A percentile compares a stretch with the other conserved stretches of the same genome.
Evolutionary conservation across 2,797 vertebrate species (phyloP).

Genomic region (Catharus ustulatus): DNA sequence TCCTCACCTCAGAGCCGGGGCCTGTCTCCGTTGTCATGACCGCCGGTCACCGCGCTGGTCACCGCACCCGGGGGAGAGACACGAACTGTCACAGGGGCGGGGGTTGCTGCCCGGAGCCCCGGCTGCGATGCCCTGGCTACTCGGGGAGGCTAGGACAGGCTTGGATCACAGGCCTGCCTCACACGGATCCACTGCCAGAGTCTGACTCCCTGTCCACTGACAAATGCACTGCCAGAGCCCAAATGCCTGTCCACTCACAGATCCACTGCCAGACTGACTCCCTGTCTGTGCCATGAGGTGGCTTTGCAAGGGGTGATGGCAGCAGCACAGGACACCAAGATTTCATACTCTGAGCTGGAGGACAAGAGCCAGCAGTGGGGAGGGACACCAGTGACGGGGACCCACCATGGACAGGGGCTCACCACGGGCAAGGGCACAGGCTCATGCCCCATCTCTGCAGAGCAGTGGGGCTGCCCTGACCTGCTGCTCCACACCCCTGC

Average conservation of each 20-base stretch:
- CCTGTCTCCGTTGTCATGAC: conserved; percentile 84
- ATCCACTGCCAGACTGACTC: not conserved
- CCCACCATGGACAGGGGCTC: rapidly evolving
- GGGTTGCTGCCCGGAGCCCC: not conserved
- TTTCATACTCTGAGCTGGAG: not conserved
- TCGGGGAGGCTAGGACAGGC: not conserved
- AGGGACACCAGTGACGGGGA: rapidly evolving
- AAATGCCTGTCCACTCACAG: not conserved
- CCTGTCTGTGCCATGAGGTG: not conserved
- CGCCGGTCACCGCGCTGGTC: conserved; percentile 77
- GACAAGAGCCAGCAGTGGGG: not conserved
- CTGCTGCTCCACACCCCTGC: not conserved
- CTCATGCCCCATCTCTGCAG: not conserved
- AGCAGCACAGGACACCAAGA: not conserved
- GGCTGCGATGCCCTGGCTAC: not conserved
- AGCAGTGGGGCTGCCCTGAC: not conserved
- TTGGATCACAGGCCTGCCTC: not conserved
- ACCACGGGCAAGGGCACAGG: rapidly evolving
- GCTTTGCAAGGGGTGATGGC: not conserved
- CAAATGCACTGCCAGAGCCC: not conserved
- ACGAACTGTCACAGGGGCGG: not conserved
- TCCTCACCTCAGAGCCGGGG: conserved; percentile 81
- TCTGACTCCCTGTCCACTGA: rapidly evolving
- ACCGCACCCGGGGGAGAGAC: not conserved
- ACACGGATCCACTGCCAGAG: not conserved